A percentile compares a stretch with the other conserved stretches of the same genome.
These are phyloP conservation scores for Hypselothyrea guttata DNA, from an alignment of 2,888 invertebrate species.

Conservation along the genomic window DNA sequence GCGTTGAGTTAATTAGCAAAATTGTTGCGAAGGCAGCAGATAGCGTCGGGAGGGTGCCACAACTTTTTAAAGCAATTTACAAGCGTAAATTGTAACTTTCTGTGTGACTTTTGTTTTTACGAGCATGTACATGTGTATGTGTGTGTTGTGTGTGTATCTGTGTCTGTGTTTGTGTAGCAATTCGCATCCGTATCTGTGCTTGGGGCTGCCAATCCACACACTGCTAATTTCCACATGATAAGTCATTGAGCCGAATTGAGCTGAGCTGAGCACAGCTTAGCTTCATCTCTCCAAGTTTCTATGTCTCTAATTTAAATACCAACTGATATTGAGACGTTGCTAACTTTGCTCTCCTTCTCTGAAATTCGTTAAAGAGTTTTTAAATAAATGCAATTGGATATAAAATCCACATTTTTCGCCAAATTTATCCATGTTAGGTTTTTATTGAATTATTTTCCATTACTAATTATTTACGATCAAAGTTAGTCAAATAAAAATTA, in stretches of 20 bases:
- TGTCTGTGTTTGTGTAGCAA: too few species aligned
- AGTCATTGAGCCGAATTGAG: conserved; percentile 56
- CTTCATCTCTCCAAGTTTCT: too few species aligned
- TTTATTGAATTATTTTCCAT: too few species aligned
- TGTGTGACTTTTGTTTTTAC: conserved; percentile 51
- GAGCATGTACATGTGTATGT: background rate
- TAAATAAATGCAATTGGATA: too few species aligned
- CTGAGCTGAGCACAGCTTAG: conserved; percentile 9
- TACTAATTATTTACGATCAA: too few species aligned
- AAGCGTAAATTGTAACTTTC: conserved; percentile 75
- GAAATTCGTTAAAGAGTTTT: too few species aligned
- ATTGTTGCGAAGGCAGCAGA: conserved; percentile 58
- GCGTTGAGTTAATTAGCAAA: conserved; percentile 73
- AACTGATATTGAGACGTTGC: conserved; percentile 6
- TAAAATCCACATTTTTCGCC: too few species aligned
- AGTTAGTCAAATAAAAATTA: too few species aligned
- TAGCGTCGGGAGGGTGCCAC: conserved; percentile 39
- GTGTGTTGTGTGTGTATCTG: background rate
- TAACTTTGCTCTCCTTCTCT: too few species aligned
- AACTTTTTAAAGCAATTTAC: conserved; percentile 77
- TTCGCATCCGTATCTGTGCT: too few species aligned
- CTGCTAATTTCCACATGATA: conserved; percentile 66
- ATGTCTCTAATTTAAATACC: conserved; percentile 29
- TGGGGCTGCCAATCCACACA: conserved; percentile 22
- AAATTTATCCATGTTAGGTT: too few species aligned